Conservation (phyloP, 2,888 invertebrate genomes). For the Cremastinae sp. region DNA sequence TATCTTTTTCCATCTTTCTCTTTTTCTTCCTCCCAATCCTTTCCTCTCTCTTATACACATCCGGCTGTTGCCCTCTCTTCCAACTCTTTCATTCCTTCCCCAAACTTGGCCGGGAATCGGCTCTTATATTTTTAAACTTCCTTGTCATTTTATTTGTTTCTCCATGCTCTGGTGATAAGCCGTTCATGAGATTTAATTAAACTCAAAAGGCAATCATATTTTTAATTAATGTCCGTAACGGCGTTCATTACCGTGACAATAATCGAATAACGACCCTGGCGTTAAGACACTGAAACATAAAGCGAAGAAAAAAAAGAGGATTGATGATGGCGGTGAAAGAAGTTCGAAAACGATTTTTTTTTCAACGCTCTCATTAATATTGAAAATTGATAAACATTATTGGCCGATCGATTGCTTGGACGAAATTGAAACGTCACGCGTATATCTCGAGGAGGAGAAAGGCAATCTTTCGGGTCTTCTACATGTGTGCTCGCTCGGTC, state of each 20-base stretch:
- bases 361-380: not conserved
- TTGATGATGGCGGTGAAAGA: not conserved
- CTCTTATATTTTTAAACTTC: conserved; percentile 9
- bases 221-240: not conserved
- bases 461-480: conserved; percentile 20
- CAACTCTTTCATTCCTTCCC: conserved; percentile 45
- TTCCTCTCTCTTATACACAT: conserved; percentile 38
- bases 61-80: conserved; percentile 3
- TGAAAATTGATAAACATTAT: conserved; percentile 30
- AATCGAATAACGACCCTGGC: not conserved
- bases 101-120: conserved; percentile 27
- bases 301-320: not conserved
- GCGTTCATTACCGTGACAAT: too few species aligned
- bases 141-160: conserved; percentile 36
- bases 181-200: too few species aligned
- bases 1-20: conserved; percentile 24
- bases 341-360: not conserved
- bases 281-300: not conserved
- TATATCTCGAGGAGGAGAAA: not conserved
- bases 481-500: conserved; percentile 40
- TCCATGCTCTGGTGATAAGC: conserved; percentile 25
- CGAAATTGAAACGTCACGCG: conserved; percentile 75
- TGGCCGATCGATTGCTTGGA: conserved; percentile 41
- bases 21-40: not conserved
- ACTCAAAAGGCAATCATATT: not conserved